Evolutionary conservation across 2,888 invertebrate genomes (phyloP), one percentile per base, ranked within the genome.

Genomic region (Lepas anatifera): DNA sequence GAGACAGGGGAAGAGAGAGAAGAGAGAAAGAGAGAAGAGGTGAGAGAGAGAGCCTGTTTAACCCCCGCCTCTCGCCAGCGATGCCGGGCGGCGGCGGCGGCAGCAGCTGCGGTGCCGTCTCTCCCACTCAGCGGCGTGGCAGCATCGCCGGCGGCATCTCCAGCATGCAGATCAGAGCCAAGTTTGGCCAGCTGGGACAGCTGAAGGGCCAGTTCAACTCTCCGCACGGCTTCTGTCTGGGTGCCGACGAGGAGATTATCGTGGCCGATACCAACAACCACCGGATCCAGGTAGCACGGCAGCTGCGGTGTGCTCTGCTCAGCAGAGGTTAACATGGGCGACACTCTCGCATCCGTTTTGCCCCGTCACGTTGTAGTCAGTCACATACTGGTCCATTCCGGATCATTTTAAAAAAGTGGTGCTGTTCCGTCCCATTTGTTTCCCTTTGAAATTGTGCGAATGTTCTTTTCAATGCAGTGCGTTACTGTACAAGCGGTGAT

Each of bases 181-280:
- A 95, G 81, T 96, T 96, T 81, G 96, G 96, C 18, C 92, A 93
- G 76, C 84, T 96, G 74, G 96, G 96, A 39, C 90, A 93, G 39
- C 89, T 89, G 73, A 93, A 93, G 79, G 91, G 92, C 29, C 95
- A 96, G 81, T 96, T 97, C 78, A 95, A 95, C 81, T 95, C 96
- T 0, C 96, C 96, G 0, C 96, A 97, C 81, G 96, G 96, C 66
- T 97, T 97, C 81, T 97, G 96, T 78, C 85, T 97, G 73, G 95
- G 96, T 46, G 85, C 89, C 69, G 95, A 95, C 77, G 95, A 96
- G 80, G 95, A 96, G 78, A 95, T 97, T 75, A 91, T 96, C 76
- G 95, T 96, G 32, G 96, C 95, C 58, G 93, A 96, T 79, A 96
- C 96, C 8, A 95, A 96, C 79, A 96, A 96, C 80, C 96, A 97